Conservation (phyloP, 2,797 vertebrate species). For the Notolabrus celidotus region DNA sequence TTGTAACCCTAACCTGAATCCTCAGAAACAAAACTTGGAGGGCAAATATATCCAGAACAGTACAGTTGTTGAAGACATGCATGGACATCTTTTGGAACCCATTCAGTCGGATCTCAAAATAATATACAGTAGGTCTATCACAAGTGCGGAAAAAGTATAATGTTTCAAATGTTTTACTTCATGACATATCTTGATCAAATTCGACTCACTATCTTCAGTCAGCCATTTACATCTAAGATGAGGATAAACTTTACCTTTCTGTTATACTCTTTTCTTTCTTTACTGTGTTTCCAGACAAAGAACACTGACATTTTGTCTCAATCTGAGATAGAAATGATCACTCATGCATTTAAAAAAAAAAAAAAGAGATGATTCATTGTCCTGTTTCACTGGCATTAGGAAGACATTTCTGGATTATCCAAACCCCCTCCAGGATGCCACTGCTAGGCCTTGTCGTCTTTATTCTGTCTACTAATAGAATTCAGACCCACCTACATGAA, state of each 20-base stretch:
- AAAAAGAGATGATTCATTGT: background rate
- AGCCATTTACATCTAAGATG: no score
- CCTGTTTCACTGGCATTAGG: background rate
- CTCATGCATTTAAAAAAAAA: background rate
- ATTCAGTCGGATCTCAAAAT: no score
- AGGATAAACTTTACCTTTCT: background rate
- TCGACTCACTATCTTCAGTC: no score
- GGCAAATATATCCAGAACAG: no score
- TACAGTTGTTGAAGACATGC: no score
- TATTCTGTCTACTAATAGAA: constrained; percentile 14
- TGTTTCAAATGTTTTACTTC: no score
- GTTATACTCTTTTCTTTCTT: background rate
- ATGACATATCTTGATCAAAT: no score
- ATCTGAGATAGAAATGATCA: background rate
- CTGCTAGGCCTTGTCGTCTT: background rate
- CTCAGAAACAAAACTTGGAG: no score
- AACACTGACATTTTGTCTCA: background rate
- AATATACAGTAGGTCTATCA: no score
- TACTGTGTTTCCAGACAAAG: background rate
- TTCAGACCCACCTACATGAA: background rate
- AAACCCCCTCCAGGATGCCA: background rate
- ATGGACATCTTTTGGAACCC: no score
- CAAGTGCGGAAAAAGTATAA: no score
- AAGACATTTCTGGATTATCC: background rate
- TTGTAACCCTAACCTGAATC: no score